Evolutionary conservation across 2,888 invertebrate species (phyloP).

Genomic region (Leptinotarsa rubiginosa): DNA sequence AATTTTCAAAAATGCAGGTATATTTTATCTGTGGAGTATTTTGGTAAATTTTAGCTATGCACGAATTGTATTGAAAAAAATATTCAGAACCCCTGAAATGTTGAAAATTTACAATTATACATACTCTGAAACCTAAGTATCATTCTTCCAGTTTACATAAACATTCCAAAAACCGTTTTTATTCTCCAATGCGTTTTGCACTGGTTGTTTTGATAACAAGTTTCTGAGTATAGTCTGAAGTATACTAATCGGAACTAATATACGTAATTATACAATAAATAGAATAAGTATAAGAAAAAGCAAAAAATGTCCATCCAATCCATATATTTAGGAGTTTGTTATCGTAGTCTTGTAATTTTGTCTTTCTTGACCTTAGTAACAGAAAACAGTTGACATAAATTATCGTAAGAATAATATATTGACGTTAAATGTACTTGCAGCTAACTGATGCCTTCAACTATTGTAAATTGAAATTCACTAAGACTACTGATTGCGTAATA

Average conservation of each 20-base stretch:
- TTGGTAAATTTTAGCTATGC: neutral
- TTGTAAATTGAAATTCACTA: neutral
- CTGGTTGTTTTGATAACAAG: conserved; percentile 23
- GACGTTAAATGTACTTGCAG: neutral
- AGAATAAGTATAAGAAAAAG: conserved; percentile 52
- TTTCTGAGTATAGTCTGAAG: conserved; percentile 49
- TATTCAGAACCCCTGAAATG: neutral
- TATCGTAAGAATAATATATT: neutral
- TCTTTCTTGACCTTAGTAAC: conserved; percentile 32
- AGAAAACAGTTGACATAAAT: conserved; percentile 30
- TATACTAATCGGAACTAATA: conserved; percentile 65
- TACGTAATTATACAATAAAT: conserved; percentile 65
- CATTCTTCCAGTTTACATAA: conserved; percentile 12
- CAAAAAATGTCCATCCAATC: conserved; percentile 61
- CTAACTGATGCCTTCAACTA: neutral
- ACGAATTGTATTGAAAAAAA: conserved; percentile 5
- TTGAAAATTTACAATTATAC: conserved; percentile 16
- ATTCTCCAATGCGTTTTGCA: conserved; percentile 10
- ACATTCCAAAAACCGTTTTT: conserved; percentile 16
- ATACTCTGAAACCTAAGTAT: conserved; percentile 7
- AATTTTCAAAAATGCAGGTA: neutral
- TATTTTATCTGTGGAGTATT: conserved; percentile 11
- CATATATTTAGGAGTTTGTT: conserved; percentile 48
- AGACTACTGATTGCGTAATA: too few relatives aligned
- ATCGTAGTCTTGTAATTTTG: conserved; percentile 44